A percentile compares a stretch with the other conserved stretches of the same genome.
Conservation (phyloP, 2,888 invertebrate species). For the Acanthosepion lycidas region DNA sequence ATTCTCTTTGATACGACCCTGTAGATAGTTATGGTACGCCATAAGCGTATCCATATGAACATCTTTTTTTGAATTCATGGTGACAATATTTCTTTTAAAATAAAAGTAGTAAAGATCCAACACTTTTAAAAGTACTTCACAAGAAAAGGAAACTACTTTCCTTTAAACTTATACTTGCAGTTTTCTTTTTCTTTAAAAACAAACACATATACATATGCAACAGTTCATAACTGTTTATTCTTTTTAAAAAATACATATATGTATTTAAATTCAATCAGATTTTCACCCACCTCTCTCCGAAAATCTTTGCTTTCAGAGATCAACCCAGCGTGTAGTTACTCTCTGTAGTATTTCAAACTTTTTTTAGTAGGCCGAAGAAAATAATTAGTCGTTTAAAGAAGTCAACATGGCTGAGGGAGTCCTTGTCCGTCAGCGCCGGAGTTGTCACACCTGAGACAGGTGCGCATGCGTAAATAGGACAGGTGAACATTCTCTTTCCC, state of each 20-base stretch:
- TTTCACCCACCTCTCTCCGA: not conserved
- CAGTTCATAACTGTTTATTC: not conserved
- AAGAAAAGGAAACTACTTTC: not conserved
- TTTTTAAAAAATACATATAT: not conserved
- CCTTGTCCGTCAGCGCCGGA: not conserved
- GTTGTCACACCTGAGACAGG: not conserved
- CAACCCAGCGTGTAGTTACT: not conserved
- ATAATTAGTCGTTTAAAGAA: not conserved
- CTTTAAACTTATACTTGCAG: not conserved
- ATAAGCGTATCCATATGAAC: conserved; percentile 69
- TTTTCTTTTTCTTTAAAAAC: not conserved
- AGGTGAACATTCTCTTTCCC: not conserved
- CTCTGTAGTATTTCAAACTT: not conserved
- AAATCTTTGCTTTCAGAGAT: not conserved
- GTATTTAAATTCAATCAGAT: not conserved
- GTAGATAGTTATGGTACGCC: conserved; percentile 66
- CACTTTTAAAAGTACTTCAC: not conserved
- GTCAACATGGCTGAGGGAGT: not conserved
- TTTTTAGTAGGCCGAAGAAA: not conserved
- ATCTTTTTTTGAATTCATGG: conserved; percentile 55
- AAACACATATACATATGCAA: not conserved
- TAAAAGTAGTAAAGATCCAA: not conserved
- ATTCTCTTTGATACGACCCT: conserved; percentile 63
- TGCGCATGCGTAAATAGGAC: not conserved
- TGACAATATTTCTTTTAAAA: conserved; percentile 25